Percentiles rank a stretch among this genome's conserved stretches.
These are phyloP conservation scores for Belgica antarctica DNA, from an alignment of 2,888 invertebrate genomes.

Conservation along the genomic window DNA sequence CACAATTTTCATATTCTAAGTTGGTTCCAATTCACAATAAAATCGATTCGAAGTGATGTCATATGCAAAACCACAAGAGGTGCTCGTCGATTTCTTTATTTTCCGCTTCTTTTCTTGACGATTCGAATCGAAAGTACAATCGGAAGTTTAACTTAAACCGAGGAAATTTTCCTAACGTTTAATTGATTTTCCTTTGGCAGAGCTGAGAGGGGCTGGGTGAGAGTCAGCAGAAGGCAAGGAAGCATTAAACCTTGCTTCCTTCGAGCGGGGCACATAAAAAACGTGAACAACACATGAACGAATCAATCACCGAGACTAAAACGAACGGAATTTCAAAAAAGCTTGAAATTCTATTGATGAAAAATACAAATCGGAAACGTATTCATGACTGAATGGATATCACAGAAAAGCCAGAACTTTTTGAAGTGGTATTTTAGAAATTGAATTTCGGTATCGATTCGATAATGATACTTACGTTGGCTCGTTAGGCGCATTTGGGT, in stretches of 20 bases:
- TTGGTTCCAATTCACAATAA: neutral
- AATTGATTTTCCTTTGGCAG: too few species aligned
- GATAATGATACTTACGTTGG: conserved; percentile 51
- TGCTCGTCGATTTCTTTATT: neutral
- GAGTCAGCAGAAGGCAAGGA: too few species aligned
- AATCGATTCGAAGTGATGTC: conserved; percentile 25
- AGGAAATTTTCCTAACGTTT: too few species aligned
- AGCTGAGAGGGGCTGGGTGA: too few species aligned
- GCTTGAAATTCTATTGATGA: conserved; percentile 8
- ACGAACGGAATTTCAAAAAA: neutral
- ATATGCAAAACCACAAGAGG: conserved; percentile 12
- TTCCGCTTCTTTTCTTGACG: neutral
- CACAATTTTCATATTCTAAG: too few species aligned
- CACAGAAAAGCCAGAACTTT: neutral
- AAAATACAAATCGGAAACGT: conserved; percentile 17
- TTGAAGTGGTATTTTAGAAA: conserved; percentile 35
- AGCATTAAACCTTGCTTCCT: neutral
- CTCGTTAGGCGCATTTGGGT: conserved; percentile 49
- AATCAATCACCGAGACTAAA: conserved; percentile 4
- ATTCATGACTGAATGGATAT: conserved; percentile 14
- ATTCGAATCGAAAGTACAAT: too few species aligned
- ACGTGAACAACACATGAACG: neutral
- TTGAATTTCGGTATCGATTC: conserved; percentile 12
- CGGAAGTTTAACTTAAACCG: too few species aligned
- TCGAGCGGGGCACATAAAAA: neutral